Evolutionary conservation across 2,888 invertebrate species (phyloP).

Genomic region (Epirrhoe alternata): DNA sequence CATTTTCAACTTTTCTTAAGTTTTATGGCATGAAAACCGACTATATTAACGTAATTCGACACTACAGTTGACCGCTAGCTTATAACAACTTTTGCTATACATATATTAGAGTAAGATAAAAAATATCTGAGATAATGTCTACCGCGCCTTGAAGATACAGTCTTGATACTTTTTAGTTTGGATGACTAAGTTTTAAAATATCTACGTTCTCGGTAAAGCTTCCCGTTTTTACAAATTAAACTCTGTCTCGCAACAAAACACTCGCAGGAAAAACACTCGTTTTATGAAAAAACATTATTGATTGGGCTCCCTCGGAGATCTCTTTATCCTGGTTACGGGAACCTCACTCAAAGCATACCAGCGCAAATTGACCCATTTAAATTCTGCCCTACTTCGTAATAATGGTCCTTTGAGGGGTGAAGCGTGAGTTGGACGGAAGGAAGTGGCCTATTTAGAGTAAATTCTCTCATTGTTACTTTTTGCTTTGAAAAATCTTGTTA

Average conservation of each 20-base stretch:
- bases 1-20: no score
- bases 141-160: no score
- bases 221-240: no score
- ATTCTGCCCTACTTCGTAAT: conserved; percentile 7
- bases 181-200: no score
- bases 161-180: no score
- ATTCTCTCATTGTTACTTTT: not conserved
- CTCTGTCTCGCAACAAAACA: not conserved
- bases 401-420: conserved; percentile 8
- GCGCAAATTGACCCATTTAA: conserved; percentile 14
- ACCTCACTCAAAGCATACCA: conserved; percentile 6
- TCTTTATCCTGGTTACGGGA: conserved; percentile 9
- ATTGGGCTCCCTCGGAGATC: conserved; percentile 13
- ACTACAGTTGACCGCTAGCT: no score
- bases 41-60: no score
- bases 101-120: no score
- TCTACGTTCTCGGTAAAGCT: no score
- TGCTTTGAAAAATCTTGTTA: conserved; percentile 1
- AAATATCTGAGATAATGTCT: no score
- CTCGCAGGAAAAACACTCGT: conserved; percentile 9
- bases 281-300: conserved; percentile 23
- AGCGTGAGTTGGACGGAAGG: conserved; percentile 5
- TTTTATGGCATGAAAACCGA: no score
- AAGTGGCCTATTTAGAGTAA: conserved; percentile 1
- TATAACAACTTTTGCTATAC: no score